Percentiles rank a stretch among this genome's conserved stretches.
Evolutionary conservation across 23 tunicate genomes (phyloP).

Genomic region (Phallusia fumigata): DNA sequence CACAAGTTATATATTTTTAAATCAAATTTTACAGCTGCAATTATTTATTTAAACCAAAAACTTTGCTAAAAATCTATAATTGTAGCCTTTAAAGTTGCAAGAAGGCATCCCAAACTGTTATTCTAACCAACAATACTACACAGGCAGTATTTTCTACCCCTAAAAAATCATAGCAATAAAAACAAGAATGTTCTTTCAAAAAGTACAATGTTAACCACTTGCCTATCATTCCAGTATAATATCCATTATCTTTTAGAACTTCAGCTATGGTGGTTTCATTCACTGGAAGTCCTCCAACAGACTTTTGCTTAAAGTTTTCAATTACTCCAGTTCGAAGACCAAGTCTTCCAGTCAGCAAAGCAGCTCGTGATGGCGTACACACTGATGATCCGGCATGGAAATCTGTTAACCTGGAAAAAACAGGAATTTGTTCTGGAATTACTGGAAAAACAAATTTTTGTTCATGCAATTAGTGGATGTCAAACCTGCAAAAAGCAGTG

Average conservation of each 20-base stretch:
- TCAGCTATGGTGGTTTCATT: slow-evolving; percentile 87
- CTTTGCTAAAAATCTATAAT: no score
- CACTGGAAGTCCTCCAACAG: slow-evolving; percentile 57
- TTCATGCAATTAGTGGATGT: no score
- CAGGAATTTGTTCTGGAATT: slow-evolving; percentile 45
- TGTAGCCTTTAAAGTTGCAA: no score
- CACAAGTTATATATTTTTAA: not conserved
- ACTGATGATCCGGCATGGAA: slow-evolving; percentile 86
- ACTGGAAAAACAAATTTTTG: no score
- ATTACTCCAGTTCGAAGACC: slow-evolving; percentile 74
- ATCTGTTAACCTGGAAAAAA: slow-evolving; percentile 57
- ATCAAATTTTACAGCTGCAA: not conserved
- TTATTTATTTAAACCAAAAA: no score
- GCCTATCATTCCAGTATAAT: slow-evolving; percentile 92
- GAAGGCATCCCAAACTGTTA: no score
- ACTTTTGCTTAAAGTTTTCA: slow-evolving; percentile 51
- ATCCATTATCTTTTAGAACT: slow-evolving; percentile 66
- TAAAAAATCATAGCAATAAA: no score
- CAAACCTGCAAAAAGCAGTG: no score
- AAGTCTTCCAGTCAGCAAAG: slow-evolving; percentile 80
- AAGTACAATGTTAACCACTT: not conserved
- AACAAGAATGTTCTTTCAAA: no score
- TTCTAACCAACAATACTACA: no score
- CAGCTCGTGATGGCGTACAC: slow-evolving; percentile 76
- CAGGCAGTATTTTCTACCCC: no score